These are phyloP conservation scores for Cataglyphis cursor DNA, from an alignment of 2,888 invertebrate species.

Conservation along the genomic window DNA sequence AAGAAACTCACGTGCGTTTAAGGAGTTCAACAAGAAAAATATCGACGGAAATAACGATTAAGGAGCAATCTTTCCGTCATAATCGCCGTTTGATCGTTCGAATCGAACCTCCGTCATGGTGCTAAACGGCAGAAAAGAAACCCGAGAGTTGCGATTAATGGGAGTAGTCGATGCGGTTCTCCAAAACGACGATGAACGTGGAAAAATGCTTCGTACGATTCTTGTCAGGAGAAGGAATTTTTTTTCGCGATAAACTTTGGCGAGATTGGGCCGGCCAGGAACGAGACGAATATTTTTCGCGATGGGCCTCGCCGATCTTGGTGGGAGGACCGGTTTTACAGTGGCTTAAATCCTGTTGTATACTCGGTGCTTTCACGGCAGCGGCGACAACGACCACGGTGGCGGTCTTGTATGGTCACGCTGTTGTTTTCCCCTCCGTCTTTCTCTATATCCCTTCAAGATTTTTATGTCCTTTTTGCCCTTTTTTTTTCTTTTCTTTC, in stretches of 20 bases:
- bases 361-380: conserved; percentile 68
- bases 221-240: conserved; percentile 49
- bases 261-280: conserved; percentile 56
- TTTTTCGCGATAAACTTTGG: conserved; percentile 62
- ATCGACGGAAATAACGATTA: background rate
- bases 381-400: conserved; percentile 4
- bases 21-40: background rate
- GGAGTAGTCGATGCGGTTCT: background rate
- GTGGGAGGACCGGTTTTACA: conserved; percentile 79
- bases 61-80: background rate
- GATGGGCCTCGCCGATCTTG: conserved; percentile 70
- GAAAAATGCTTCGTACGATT: background rate
- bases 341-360: conserved; percentile 79
- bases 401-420: conserved; percentile 28
- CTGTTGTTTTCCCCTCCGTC: conserved; percentile 39
- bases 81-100: background rate
- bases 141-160: conserved; percentile 6
- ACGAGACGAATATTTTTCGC: conserved; percentile 73
- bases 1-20: background rate
- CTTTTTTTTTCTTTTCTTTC: background rate
- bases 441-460: conserved; percentile 17
- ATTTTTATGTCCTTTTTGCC: conserved; percentile 36
- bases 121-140: background rate
- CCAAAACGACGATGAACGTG: conserved; percentile 5
- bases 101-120: background rate